A percentile compares a stretch with the other conserved stretches of the same genome.
Conservation (phyloP, 2,888 invertebrate genomes). For the Orgyia antiqua region DNA sequence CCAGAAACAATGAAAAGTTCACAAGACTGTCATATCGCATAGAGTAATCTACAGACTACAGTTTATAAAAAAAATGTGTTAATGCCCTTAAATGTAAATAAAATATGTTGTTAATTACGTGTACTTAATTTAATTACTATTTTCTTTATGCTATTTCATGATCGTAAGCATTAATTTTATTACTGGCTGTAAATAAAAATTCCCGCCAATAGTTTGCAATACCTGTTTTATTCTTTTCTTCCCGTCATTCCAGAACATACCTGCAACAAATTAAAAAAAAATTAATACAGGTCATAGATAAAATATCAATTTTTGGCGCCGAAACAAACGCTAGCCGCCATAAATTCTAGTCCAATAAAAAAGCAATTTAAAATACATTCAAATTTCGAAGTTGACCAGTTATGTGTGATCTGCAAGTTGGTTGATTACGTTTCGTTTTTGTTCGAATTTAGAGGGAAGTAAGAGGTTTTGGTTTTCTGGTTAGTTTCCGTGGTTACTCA, state of each 20-base stretch:
- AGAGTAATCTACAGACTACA: neutral
- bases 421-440: slow-evolving; percentile 21
- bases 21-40: neutral
- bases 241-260: slow-evolving; percentile 18
- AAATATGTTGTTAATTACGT: slow-evolving; percentile 3
- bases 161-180: slow-evolving; percentile 2
- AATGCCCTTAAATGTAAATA: neutral
- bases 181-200: neutral
- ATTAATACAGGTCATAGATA: slow-evolving; percentile 37
- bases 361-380: slow-evolving; percentile 71
- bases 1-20: neutral
- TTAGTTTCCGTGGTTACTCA: slow-evolving; percentile 35
- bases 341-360: slow-evolving; percentile 73
- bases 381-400: slow-evolving; percentile 53
- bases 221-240: slow-evolving; percentile 12
- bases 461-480: slow-evolving; percentile 30
- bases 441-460: slow-evolving; percentile 21
- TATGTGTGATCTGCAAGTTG: slow-evolving; percentile 24
- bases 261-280: slow-evolving; percentile 28
- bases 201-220: slow-evolving; percentile 7
- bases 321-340: slow-evolving; percentile 53
- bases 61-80: neutral
- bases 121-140: slow-evolving; percentile 4
- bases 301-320: slow-evolving; percentile 54
- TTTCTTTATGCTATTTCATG: neutral